Base-by-base conservation (phyloP, 2,113 vertebrate genomes). In the Pyxicephalus adspersus region DNA sequence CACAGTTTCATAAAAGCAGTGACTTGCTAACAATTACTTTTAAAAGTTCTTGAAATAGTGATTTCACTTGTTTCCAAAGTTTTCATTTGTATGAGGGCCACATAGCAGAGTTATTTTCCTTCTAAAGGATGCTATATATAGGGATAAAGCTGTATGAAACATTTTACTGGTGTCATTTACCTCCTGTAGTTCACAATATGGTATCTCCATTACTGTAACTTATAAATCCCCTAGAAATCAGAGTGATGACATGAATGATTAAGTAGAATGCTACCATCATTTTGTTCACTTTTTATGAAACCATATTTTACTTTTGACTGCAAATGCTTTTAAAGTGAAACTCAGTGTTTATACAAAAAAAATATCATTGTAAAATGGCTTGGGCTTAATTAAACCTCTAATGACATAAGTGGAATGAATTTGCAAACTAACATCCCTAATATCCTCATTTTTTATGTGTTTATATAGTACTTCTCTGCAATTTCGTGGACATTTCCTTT, bases 141-240 rank as follows among this genome's bases (percentile, higher is more conserved):
- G 52, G 22, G 2, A 5, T 31, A 5, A 22, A 57, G 28, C 28
- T 73, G 5, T 34, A 73, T 31, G 52, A 19, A 31, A 31, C 26
- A 73, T 19, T 11, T 58, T 22, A 11, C 54, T 73, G 19, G 70
- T 31, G n/a, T 52, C 13, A 73, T 57, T 73, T 73, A 22, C 54
- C 70, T 31, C 51, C 25, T 34, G 28, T 5, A 29, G 26, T 5
- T 57, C 54, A n/a, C 19, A 26, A 19, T 72, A 54, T 28, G 23
- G 51, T 55, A n/a, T 34, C 38, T 5, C 26, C 52, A 55, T 34
- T 57, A 73, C 3, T 34, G 26, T 73, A 18, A 45, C 18, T 17
- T 28, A 70, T 70, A 25, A 26, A 70, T 70, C 23, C 19, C 67
- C 23, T 23, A 1, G 17, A 17, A 70, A 16, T 70, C 38, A 20